Evolutionary conservation across 64 coral and sea anemone genomes (phyloP).

Genomic region (Montipora sp.): DNA sequence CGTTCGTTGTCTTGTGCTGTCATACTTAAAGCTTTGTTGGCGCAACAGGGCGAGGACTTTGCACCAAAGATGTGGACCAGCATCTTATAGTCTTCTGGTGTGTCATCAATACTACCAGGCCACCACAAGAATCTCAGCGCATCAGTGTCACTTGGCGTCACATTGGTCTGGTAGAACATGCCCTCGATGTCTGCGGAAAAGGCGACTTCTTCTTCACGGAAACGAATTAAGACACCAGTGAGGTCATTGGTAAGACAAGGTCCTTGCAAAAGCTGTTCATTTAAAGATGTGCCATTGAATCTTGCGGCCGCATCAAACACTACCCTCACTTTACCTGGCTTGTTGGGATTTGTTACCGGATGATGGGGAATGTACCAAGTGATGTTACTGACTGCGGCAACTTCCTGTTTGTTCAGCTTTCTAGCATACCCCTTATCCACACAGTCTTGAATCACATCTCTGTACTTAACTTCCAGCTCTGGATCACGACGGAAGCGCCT

Average conservation of each 20-base stretch:
- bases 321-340: slow-evolving; percentile 20
- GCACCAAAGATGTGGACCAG: slow-evolving; percentile 48
- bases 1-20: slow-evolving; percentile 41
- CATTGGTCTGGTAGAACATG: slow-evolving; percentile 46
- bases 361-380: slow-evolving; percentile 33
- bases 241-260: slow-evolving; percentile 51
- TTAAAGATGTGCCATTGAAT: slow-evolving; percentile 23
- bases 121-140: slow-evolving; percentile 38
- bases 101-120: not conserved
- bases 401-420: slow-evolving; percentile 57
- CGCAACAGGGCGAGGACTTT: slow-evolving; percentile 37
- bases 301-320: slow-evolving; percentile 11
- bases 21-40: slow-evolving; percentile 24
- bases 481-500: slow-evolving; percentile 46
- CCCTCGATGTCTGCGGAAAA: slow-evolving; percentile 35
- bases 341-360: slow-evolving; percentile 34
- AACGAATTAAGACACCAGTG: slow-evolving; percentile 40
- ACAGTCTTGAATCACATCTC: slow-evolving; percentile 48
- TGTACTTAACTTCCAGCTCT: slow-evolving; percentile 30
- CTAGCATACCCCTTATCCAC: not conserved
- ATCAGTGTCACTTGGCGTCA: slow-evolving; percentile 28
- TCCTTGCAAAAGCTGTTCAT: slow-evolving; percentile 44
- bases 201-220: slow-evolving; percentile 36
- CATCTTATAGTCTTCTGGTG: slow-evolving; percentile 39
- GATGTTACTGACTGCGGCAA: not conserved